Evolutionary conservation across 2,797 vertebrate species (phyloP), one percentile per base, ranked within the genome.

Genomic region (Onychomys leucogaster): DNA sequence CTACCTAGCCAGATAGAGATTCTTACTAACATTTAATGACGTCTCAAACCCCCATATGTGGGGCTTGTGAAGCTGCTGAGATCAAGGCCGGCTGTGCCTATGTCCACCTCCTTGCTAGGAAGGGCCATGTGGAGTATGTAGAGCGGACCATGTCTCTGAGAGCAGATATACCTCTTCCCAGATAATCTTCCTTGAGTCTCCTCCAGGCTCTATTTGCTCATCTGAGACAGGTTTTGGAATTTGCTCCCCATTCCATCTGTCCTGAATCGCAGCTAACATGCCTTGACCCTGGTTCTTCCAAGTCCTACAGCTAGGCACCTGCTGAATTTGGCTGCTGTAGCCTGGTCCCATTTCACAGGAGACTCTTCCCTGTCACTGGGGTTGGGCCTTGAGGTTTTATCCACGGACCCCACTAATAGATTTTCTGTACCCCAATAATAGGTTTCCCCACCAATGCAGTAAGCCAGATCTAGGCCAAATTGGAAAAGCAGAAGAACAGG

Each of bases 301-400:
- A 17, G 55, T 13, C 71, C 55, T 5, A 1, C 0, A 6, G 37
- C 4, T 0, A 5, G 43, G 63, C 0, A 6, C 46, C 19, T 32
- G 4, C n/a, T 12, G 84, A 61, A 17, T 55, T 63, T 37, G n/a
- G 16, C 6, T 65, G 52, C 34, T 46, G 86, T 43, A 73, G 4
- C 29, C 87, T 52, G 5, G 2, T 76, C 16, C 17, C 3, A 0
- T 46, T 4, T 0, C 25, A 0, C 0, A 4, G 9, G 41, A 1
- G 37, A 2, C 19, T 25, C 19, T 59, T 49, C 37, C 41, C 43
- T 6, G 27, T 41, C 29, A 12, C 32, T 2, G 10, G 32, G 37
- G 29, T 4, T n/a, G 32, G 12, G 21, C 34, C 83, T 52, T 67
- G 29, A n/a, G 32, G 29, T 49, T 85, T 85, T 12, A n/a, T 34